These are phyloP conservation scores for Drosophila willistoni DNA, from an alignment of 1,140 invertebrate species.

Conservation along the genomic window DNA sequence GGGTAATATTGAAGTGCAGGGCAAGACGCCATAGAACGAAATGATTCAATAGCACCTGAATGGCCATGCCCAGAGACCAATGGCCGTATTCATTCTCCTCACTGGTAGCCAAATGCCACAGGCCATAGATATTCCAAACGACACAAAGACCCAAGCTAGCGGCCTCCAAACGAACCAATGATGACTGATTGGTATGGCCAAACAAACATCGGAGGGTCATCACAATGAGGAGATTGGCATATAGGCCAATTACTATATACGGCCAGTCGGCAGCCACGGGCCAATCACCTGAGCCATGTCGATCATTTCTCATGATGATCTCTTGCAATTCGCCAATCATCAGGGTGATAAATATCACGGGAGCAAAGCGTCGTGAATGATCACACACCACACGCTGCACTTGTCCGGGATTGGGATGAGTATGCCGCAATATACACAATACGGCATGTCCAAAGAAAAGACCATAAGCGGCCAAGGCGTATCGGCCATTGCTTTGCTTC, in stretches of 20 bases:
- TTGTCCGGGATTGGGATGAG: conserved; percentile 68
- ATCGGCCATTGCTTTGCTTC: conserved; percentile 55
- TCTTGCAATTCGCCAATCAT: conserved; percentile 57
- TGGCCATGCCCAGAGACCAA: conserved; percentile 58
- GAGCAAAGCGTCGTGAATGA: conserved; percentile 52
- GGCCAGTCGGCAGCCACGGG: conserved; percentile 43
- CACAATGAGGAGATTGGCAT: conserved; percentile 36
- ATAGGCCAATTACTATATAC: conserved; percentile 41
- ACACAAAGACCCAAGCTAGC: conserved; percentile 49
- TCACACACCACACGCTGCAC: conserved; percentile 58
- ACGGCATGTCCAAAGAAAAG: conserved; percentile 62
- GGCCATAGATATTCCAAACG: conserved; percentile 58
- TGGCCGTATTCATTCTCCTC: conserved; percentile 47
- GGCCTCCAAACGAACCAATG: conserved; percentile 23
- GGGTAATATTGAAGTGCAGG: conserved; percentile 57
- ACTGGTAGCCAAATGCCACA: conserved; percentile 51
- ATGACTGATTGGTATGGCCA: conserved; percentile 18
- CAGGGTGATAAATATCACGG: conserved; percentile 59
- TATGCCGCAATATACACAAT: conserved; percentile 62
- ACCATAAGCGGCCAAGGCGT: conserved; percentile 55
- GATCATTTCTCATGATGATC: conserved; percentile 3
- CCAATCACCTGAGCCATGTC: not conserved
- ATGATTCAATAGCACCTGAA: conserved; percentile 62
- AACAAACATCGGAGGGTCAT: conserved; percentile 35
- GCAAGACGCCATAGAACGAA: conserved; percentile 66